phyloP scores from a whole-genome alignment of 2,113 vertebrate genomes.

The Cebidichthys violaceus region DNA sequence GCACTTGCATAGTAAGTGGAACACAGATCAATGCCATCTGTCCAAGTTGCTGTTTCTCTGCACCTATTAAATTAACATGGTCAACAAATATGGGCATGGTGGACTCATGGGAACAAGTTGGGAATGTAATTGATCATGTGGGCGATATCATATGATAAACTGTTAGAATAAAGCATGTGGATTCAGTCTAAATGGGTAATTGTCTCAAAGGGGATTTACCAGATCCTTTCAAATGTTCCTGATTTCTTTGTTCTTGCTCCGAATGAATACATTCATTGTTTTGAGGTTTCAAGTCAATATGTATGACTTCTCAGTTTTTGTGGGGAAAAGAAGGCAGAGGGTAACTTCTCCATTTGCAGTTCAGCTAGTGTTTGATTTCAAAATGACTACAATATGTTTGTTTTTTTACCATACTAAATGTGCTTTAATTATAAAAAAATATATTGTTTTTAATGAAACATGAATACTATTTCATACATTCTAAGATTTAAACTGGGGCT shows the following conservation, averaged over 20 bases:
- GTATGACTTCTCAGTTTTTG: neutral
- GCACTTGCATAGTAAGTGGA: conserved; percentile 25
- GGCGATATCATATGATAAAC: conserved; percentile 3
- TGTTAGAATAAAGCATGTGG: conserved; percentile 17
- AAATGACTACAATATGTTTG: neutral
- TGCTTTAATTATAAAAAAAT: neutral
- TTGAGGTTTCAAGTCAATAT: neutral
- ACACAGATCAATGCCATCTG: conserved; percentile 47
- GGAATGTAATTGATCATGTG: conserved; percentile 20
- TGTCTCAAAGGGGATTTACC: neutral
- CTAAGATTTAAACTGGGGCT: neutral
- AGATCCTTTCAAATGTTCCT: neutral
- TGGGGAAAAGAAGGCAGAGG: neutral
- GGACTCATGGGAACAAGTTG: conserved; percentile 32
- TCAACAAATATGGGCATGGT: conserved; percentile 50
- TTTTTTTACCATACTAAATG: neutral
- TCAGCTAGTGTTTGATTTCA: neutral
- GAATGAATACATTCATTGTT: neutral
- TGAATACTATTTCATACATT: neutral
- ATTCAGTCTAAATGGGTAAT: neutral
- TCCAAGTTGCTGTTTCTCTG: conserved; percentile 25
- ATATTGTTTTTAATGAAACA: neutral
- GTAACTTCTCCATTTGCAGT: neutral
- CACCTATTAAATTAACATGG: conserved; percentile 42
- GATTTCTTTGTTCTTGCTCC: neutral